Evolutionary conservation across 2,888 invertebrate genomes (phyloP).

Genomic region (Archaeoteleia sp.): DNA sequence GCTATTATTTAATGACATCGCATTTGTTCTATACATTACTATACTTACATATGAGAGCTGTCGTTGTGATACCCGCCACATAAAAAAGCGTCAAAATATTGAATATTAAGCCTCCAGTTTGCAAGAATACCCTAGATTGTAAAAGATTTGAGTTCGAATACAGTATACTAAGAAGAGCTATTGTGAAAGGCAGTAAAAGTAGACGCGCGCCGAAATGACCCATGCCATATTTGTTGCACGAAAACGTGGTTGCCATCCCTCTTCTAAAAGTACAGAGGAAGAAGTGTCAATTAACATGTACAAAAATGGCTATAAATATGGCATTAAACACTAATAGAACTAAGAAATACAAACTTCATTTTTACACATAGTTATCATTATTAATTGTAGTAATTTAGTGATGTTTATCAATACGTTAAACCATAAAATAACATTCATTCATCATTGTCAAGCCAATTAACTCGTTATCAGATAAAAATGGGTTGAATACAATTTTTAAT

Average conservation of each 20-base stretch:
- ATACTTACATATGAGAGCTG: constrained; percentile 70
- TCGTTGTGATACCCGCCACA: constrained; percentile 74
- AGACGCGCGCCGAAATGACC: constrained; percentile 85
- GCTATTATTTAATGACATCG: too few relatives aligned
- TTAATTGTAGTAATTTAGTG: too few relatives aligned
- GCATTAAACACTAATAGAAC: neutral
- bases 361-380: too few relatives aligned
- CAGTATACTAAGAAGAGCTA: constrained; percentile 66
- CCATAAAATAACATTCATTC: too few relatives aligned
- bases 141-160: constrained; percentile 69
- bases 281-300: too few relatives aligned
- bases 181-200: constrained; percentile 82
- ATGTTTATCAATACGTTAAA: too few relatives aligned
- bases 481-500: too few relatives aligned
- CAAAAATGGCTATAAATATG: neutral
- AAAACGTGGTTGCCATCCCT: constrained; percentile 85
- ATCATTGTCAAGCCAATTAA: too few relatives aligned
- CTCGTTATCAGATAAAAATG: too few relatives aligned
- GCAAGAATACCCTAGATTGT: constrained; percentile 70
- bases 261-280: constrained; percentile 80
- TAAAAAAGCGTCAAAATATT: constrained; percentile 88
- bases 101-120: constrained; percentile 77
- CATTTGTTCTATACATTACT: too few relatives aligned
- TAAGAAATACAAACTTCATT: constrained; percentile 4
- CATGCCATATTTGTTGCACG: constrained; percentile 84